These are phyloP conservation scores for Oreochromis aureus DNA, from an alignment of 2,113 vertebrate species.

Conservation along the genomic window DNA sequence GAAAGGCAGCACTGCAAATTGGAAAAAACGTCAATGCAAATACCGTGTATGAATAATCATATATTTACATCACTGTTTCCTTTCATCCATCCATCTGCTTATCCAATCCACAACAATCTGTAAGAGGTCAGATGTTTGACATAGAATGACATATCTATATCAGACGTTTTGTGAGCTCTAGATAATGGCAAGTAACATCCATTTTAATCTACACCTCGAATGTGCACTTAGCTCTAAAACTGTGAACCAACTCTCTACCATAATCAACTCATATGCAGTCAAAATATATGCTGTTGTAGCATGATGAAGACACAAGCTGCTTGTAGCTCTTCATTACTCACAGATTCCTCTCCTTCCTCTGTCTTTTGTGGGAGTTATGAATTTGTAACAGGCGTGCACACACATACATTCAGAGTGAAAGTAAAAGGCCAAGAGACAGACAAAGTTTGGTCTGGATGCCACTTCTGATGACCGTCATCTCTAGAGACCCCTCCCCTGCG, in stretches of 20 bases:
- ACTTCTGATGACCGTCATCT: conserved; percentile 61
- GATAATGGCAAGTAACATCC: background rate
- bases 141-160: background rate
- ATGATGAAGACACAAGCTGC: background rate
- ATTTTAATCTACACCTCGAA: background rate
- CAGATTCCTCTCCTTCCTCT: conserved; percentile 10
- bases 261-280: background rate
- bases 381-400: conserved; percentile 7
- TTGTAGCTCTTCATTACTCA: conserved; percentile 24
- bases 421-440: conserved; percentile 51
- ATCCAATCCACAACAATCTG: background rate
- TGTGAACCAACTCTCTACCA: background rate
- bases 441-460: conserved; percentile 68
- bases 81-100: background rate
- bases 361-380: conserved; percentile 15
- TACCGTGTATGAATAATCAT: background rate
- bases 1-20: background rate
- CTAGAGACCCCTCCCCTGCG: conserved; percentile 14
- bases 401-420: conserved; percentile 12
- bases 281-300: background rate
- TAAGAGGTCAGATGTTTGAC: background rate
- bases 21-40: background rate
- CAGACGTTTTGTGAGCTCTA: background rate
- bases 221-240: background rate
- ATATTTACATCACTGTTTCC: background rate